Evolutionary conservation across 2,113 vertebrate genomes (phyloP), one percentile per base, ranked within the genome.

Genomic region (Seriola quinqueradiata): DNA sequence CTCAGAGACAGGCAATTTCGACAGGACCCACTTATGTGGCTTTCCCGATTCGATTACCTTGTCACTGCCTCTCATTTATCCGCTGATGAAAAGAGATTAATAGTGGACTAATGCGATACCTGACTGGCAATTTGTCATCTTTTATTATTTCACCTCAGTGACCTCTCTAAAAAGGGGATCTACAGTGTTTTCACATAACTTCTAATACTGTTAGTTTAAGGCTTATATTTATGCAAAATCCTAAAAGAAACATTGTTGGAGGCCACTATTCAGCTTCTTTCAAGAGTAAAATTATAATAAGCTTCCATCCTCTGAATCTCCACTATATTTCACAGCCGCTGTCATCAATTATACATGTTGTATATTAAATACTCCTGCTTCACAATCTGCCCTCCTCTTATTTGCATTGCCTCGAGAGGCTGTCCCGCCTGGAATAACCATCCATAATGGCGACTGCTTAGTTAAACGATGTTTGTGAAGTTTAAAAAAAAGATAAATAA

Each of bases 321-420:
- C 28, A 54, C 54, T 69, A 60, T 52, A 83, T 80, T 85, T 86
- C 70, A 66, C 68, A 87, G 74, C 38, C 42, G 36, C 64, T 38
- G 58, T 70, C 75, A 93, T 92, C 77, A 90, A 93, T 94, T 92
- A 94, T 92, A 89, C 84, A 94, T 85, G 79, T 81, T 75, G 66
- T 93, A 84, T 91, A 84, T 89, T 90, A 90, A 93, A 90, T 77
- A 85, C 77, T 70, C 55, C 57, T 50, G 82, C 79, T 83, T 81
- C 82, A 42, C 72, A 79, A 60, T 87, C 28, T 67, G 48, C 70
- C 73, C 78, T 84, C 32, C 38, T 55, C 70, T 77, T 74, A 90
- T 92, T 91, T 94, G 87, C 89, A 93, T 92, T 73, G 82, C 79
- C 75, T 86, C 25, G 23, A 87, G 80, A 81, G 82, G 42, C n/a